phyloP scores from a whole-genome alignment of 2,888 invertebrate species.

The Netelia inedita region DNA sequence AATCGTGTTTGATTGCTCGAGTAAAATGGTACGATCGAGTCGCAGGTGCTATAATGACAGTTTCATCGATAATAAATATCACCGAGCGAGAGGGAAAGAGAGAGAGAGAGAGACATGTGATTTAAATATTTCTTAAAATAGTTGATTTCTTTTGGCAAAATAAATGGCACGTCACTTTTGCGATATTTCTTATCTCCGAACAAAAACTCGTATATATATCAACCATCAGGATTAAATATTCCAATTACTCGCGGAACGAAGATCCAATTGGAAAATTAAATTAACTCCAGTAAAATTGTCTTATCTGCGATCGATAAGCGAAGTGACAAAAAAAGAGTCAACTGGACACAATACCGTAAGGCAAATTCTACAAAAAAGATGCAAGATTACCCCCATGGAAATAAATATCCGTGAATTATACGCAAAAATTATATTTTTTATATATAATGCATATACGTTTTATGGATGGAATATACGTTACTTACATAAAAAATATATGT shows the following conservation, averaged over 20 bases:
- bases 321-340: background rate
- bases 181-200: too few species aligned
- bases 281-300: too few species aligned
- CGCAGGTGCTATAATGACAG: constrained; percentile 11
- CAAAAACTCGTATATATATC: too few species aligned
- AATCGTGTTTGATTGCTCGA: constrained; percentile 40
- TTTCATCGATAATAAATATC: constrained; percentile 21
- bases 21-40: constrained; percentile 15
- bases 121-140: background rate
- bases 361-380: too few species aligned
- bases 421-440: too few species aligned
- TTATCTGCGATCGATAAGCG: background rate
- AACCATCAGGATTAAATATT: background rate
- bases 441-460: too few species aligned
- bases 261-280: too few species aligned
- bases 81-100: background rate
- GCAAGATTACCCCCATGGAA: too few species aligned
- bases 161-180: background rate
- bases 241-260: background rate
- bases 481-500: too few species aligned
- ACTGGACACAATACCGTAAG: background rate
- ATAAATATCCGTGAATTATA: too few species aligned
- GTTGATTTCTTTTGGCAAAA: background rate
- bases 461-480: too few species aligned
- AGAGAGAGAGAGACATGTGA: background rate